These are phyloP conservation scores for Perccottus glenii DNA, from an alignment of 2,113 vertebrate species.

Conservation along the genomic window DNA sequence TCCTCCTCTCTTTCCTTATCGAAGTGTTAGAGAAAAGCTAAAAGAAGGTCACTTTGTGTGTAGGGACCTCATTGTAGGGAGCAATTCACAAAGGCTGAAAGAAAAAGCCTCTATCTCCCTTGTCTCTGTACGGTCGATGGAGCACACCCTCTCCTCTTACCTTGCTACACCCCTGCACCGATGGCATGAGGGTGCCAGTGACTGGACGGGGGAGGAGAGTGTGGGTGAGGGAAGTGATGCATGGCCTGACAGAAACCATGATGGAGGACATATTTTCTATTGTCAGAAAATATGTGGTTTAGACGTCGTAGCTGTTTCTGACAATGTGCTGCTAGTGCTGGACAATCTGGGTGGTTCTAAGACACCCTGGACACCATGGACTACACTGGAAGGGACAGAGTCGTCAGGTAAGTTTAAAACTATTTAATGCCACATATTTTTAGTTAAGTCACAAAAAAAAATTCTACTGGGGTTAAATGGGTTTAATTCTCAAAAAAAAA, in stretches of 20 bases:
- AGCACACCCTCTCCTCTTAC: conserved; percentile 72
- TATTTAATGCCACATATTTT: too few relatives aligned
- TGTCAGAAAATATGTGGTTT: conserved; percentile 26
- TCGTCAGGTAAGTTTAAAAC: too few relatives aligned
- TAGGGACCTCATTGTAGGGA: too few relatives aligned
- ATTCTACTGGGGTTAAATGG: too few relatives aligned
- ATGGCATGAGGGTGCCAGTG: conserved; percentile 59
- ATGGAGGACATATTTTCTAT: conserved; percentile 36
- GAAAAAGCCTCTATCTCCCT: conserved; percentile 51
- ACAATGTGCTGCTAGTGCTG: not conserved
- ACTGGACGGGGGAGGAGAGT: not conserved
- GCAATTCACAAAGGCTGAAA: conserved; percentile 30
- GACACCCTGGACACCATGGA: too few relatives aligned
- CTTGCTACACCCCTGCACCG: conserved; percentile 14
- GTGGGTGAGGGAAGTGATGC: conserved; percentile 21
- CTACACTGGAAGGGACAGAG: too few relatives aligned
- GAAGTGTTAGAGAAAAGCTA: too few relatives aligned
- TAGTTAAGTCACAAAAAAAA: too few relatives aligned
- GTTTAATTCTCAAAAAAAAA: too few relatives aligned
- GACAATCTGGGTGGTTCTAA: too few relatives aligned
- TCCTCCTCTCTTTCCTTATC: too few relatives aligned
- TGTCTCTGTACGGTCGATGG: conserved; percentile 52
- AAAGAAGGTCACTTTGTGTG: too few relatives aligned
- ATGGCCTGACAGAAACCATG: conserved; percentile 41
- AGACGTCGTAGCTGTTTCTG: not conserved